Evolutionary conservation across 2,797 vertebrate genomes (phyloP), one percentile per base, ranked within the genome.

Genomic region (Gymnoscopelus braueri): DNA sequence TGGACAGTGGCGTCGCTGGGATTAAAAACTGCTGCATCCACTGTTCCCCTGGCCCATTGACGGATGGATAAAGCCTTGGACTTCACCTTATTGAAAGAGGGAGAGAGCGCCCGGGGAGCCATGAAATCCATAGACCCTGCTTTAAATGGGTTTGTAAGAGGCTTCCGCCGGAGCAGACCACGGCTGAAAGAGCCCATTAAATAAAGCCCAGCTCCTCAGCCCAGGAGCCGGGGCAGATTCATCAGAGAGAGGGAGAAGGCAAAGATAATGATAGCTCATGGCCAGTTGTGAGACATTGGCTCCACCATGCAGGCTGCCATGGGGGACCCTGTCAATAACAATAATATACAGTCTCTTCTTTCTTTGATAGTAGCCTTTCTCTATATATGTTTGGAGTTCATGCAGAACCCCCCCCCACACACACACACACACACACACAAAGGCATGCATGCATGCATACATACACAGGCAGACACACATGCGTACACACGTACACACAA

Each of bases 121-220:
- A 92, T 93, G 92, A 91, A 93, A 93, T 92, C 92, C 89, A 91
- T 91, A 88, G 92, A 92, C 91, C 89, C 84, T 87, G 83, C 89
- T 89, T 91, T 90, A 94, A 94, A 93, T 93, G 91, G 90, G 90
- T 94, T 92, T 92, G 91, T 91, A 92, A 92, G 89, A 92, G 91
- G 92, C 89, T 91, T 92, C 88, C 62, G 89, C 81, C 82, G 62
- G 70, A 75, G 87, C 86, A 86, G 85, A 89, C 84, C 86, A 86
- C 80, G 81, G 85, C 86, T 90, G 91, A 92, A 89, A 92, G 92
- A 87, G 88, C 82, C 91, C 90, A 94, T 94, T 93, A 93, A 92
- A 91, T 88, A 89, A 89, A 89, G 85, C 82, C 88, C 65, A 79
- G 84, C 86, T 92, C 88, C 84, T 89, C 79, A 54, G 24, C 77